Base-by-base conservation (phyloP, 64 coral and sea anemone species). In the Anthopleura sola region DNA sequence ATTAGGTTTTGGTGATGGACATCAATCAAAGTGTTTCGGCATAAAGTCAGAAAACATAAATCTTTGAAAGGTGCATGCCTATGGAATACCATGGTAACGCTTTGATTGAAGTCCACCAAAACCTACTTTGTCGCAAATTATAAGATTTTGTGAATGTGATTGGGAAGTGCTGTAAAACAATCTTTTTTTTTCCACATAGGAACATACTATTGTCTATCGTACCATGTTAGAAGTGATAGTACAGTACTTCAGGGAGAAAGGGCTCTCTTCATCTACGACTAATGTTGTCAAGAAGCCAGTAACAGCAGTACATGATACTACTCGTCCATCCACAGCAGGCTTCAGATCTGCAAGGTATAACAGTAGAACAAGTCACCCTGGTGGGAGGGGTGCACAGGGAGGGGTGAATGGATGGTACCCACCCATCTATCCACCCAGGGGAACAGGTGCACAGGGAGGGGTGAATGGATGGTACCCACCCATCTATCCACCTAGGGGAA, bases 211-310 rank as follows among this genome's bases (percentile, higher is more conserved):
- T 29, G 85, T 83, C 82, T 89, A 92, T 49, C 92, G 96, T 37
- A 92, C 96, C 16, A 98, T 98, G 96, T 14, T 98, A 21, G 96
- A 98, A 77, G 96, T 98, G 12, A 89, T 98, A 44, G 90, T 98
- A 62, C 87, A 94, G 60, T 94, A 53, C 60, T 86, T 94, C 46
- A 92, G 78, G 75, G 90, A 96, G 23, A 85, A 86, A 82, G 94
- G 87, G 36, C 19, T 34, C 21, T 80, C 78, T 16, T 78, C 83
- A 24, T 78, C 32, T 83, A 16, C 77, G 19, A n/a, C 57, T n/a
- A 50, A 75, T 37, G 46, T 19, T 16, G 60, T 49, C 58, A 71
- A 71, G 14, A 71, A 71, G 29, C 12, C 6, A 34, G 29, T 29
- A 33, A 15, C 28, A 32, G 66, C 28, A 32, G 66, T 32, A 32